Percentiles rank a stretch among this genome's conserved stretches.
Conservation (phyloP, 2,797 vertebrate species). For the Dryobates pubescens region DNA sequence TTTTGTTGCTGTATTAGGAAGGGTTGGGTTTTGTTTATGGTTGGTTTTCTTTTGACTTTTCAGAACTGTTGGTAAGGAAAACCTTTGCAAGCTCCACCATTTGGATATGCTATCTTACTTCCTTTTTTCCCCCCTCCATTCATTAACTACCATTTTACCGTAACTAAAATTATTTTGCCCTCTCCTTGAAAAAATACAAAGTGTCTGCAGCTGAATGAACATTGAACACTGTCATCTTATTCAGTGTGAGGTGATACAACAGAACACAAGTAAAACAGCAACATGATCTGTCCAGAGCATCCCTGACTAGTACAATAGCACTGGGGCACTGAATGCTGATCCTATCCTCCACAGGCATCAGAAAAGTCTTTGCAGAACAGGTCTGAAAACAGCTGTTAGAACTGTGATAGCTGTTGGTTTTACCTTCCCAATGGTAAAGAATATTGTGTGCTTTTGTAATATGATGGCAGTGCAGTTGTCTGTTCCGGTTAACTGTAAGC, state of each 20-base stretch:
- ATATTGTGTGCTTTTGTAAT: neutral
- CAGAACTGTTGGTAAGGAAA: neutral
- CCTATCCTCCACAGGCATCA: neutral
- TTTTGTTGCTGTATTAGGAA: neutral
- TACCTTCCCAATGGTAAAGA: neutral
- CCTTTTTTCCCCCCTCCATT: neutral
- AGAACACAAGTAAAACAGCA: neutral
- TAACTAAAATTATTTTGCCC: neutral
- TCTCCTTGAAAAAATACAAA: neutral
- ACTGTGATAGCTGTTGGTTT: neutral
- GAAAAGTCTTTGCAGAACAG: neutral
- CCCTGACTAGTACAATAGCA: neutral
- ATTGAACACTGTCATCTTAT: neutral
- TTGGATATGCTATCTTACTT: neutral
- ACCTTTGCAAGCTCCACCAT: neutral
- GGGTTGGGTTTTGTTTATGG: neutral
- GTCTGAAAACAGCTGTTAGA: slow-evolving; percentile 32
- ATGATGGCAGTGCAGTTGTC: neutral
- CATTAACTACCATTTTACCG: neutral
- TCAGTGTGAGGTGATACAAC: neutral
- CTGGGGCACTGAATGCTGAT: neutral
- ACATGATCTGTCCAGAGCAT: neutral
- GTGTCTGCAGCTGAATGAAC: neutral
- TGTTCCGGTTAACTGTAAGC: neutral
- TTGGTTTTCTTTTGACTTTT: neutral